Conservation (phyloP, 2,888 invertebrate species). For the Euclidia mi region DNA sequence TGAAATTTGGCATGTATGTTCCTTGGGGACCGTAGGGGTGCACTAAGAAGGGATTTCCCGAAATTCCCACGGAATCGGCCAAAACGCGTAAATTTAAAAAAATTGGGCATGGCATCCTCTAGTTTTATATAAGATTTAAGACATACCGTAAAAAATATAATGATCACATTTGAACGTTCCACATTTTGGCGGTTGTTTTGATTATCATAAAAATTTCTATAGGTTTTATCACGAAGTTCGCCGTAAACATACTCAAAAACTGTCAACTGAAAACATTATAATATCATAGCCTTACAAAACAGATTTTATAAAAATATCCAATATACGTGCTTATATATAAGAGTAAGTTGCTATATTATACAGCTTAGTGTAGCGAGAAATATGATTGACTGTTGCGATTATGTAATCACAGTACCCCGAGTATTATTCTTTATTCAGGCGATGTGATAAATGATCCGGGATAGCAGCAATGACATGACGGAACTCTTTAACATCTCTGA, state of each 20-base stretch:
- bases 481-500: constrained; percentile 12
- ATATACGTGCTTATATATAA: background rate
- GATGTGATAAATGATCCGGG: constrained; percentile 11
- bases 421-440: constrained; percentile 20
- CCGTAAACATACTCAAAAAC: constrained; percentile 22
- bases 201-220: constrained; percentile 32
- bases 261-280: constrained; percentile 29
- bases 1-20: too few species aligned
- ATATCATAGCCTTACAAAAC: constrained; percentile 7
- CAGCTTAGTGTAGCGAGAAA: background rate
- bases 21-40: too few species aligned
- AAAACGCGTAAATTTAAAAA: too few species aligned
- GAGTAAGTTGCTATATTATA: background rate
- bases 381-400: background rate
- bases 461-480: constrained; percentile 24
- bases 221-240: constrained; percentile 14
- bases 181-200: constrained; percentile 16
- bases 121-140: background rate
- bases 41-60: too few species aligned
- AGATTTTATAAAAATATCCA: constrained; percentile 13
- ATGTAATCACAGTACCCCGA: background rate
- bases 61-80: too few species aligned
- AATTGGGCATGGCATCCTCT: too few species aligned
- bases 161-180: too few species aligned
- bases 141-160: too few species aligned